Evolutionary conservation across 1,140 invertebrate genomes (phyloP), one percentile per base, ranked within the genome.

Genomic region (Teleogryllus occipitalis): DNA sequence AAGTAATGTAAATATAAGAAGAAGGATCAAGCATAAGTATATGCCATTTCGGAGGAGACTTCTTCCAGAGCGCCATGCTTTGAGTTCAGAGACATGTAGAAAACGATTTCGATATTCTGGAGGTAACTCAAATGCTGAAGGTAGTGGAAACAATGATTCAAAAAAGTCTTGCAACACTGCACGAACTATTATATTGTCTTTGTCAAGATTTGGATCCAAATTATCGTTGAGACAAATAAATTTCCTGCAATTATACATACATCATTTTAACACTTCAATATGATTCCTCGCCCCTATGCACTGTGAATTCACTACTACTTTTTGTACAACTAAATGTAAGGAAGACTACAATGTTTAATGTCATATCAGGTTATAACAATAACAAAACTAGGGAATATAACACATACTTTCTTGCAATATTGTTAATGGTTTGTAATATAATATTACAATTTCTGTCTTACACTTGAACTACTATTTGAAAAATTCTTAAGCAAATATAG

Each of bases 151-250:
- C 4, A 95, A 83, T 0, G 93, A 92, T 78, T 94, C 88, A 85
- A 94, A 95, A 84, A 95, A 94, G 84, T 95, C 93, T 80, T 91
- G 89, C 1, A 95, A 85, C 8, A 95, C 86, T 47, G 92, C 90
- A 78, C 91, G 90, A 8, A 95, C 89, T 78, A 94, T 85, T 82
- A 91, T 90, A 83, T 93, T 92, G 74, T 93, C 92, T 7, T 89
- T 88, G 47, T 84, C 84, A 21, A 88, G 87, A 8, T 84, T 83
- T 47, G 92, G 89, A 82, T 94, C 91, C 85, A 96, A 88, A 83
- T 96, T 93, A 80, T 96, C 94, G 85, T 96, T 96, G n/a, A 96
- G 87, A 84, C 94, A 96, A 76, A 95, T 91, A 83, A 96, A 96
- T 86, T 96, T 96, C 82, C 93, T 94, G 83, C 81, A 90, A 89